Conservation (phyloP, 2,113 vertebrate genomes). For the Nicator chloris region DNA sequence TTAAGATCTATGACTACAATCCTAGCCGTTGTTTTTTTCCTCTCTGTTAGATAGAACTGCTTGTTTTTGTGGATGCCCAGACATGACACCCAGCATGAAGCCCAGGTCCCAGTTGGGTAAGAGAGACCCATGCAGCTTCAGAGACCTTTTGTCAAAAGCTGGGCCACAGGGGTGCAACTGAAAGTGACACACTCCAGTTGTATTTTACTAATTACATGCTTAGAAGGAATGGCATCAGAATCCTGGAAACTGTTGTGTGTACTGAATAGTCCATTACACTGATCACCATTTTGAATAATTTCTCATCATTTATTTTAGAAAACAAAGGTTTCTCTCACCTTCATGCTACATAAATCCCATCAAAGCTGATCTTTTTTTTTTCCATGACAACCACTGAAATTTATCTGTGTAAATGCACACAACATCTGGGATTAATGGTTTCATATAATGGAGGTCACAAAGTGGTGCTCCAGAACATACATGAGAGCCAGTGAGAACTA, state of each 20-base stretch:
- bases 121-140: not conserved
- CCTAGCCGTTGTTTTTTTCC: not conserved
- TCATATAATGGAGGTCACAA: not conserved
- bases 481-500: not conserved
- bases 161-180: not conserved
- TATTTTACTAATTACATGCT: not conserved
- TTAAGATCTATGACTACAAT: not conserved
- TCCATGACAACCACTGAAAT: constrained; percentile 1
- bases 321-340: not conserved
- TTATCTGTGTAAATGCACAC: constrained; percentile 21
- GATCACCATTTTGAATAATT: not conserved
- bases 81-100: not conserved
- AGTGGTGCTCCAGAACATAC: not conserved
- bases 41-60: not conserved
- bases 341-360: not conserved
- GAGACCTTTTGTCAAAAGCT: not conserved
- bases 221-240: not conserved
- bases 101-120: not conserved
- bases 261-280: not conserved
- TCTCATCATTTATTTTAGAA: constrained; percentile 13
- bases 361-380: not conserved
- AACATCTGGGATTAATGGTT: constrained; percentile 31
- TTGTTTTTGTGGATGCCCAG: not conserved
- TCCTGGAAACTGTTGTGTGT: not conserved
- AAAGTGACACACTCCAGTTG: not conserved